Base-by-base conservation (phyloP, 2,113 vertebrate species). In the Saccopteryx leptura region DNA sequence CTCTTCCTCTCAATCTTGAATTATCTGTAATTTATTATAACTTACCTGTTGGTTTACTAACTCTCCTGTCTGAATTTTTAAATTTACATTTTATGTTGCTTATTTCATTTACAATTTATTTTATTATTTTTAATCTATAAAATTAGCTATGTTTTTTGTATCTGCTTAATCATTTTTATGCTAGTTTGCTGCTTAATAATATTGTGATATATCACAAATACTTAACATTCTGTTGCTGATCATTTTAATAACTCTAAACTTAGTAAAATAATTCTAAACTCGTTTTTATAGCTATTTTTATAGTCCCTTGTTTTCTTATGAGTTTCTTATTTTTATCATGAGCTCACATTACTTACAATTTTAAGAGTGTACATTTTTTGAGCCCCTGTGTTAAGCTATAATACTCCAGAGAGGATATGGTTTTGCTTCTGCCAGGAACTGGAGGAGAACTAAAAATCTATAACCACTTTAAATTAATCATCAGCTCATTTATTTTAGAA, bases 381-480 rank as follows among this genome's bases (percentile, higher is more conserved):
- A 79, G 15, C 23, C 4, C 61, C 56, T 66, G 1, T 19, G 88
- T 71, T 39, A 39, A 79, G 31, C 52, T 63, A 2, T 26, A 31
- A 60, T 80, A 58, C 21, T 54, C 31, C 46, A 84, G 50, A 81
- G n/a, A 90, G n/a, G 7, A 86, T 81, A 28, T 72, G 31, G 5
- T 79, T 85, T 91, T 15, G 1, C 14, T 75, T 66, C 17, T 33
- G 19, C 3, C 14, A 33, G 48, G 4, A 72, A 12, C 31, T 48
- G 18, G 18, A 87, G 2, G 33, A 5, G 7, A 61, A 33, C n/a
- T 61, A 61, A 96, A 88, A 92, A 85, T 66, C 80, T 26, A 81
- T 90, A 48, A 52, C 31, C n/a, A 89, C n/a, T 48, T 83, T 88
- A 61, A 93, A 46, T 88, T 78, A 86, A 76, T 71, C 69, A 60